A percentile compares a stretch with the other conserved stretches of the same genome.
phyloP scores from a whole-genome alignment of 2,113 vertebrate genomes.

The Oryzias melastigma region DNA sequence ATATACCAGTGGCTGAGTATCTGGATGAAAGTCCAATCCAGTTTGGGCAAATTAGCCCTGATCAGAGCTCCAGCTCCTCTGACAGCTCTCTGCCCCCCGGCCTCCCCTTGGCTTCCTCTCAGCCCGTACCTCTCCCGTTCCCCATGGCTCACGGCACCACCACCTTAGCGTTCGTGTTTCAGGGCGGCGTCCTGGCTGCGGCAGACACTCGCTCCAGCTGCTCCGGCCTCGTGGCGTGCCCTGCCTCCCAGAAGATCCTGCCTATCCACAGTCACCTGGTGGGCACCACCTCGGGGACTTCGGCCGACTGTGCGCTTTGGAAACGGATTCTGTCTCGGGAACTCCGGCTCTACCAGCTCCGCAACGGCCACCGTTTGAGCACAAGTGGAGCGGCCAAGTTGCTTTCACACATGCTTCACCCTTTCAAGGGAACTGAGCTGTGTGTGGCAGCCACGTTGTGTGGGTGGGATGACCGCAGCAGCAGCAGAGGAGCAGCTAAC shows the following conservation, averaged over 20 bases:
- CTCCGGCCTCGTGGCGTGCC: constrained; percentile 77
- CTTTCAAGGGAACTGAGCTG: constrained; percentile 82
- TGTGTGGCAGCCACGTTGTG: constrained; percentile 86
- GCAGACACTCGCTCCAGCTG: constrained; percentile 88
- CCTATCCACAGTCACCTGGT: constrained; percentile 85
- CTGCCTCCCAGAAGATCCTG: constrained; percentile 80
- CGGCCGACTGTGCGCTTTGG: constrained; percentile 83
- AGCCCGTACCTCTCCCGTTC: constrained; percentile 70
- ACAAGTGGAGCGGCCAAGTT: constrained; percentile 82
- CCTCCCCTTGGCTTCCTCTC: constrained; percentile 35
- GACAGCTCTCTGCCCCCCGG: constrained; percentile 12
- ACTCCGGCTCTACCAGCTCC: constrained; percentile 80
- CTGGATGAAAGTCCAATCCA: constrained; percentile 65
- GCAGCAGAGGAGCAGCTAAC: constrained; percentile 15
- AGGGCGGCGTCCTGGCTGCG: constrained; percentile 81
- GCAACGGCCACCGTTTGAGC: constrained; percentile 74
- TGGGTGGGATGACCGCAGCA: constrained; percentile 79
- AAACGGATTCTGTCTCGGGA: constrained; percentile 81
- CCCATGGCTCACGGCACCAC: constrained; percentile 84
- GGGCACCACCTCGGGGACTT: constrained; percentile 85
- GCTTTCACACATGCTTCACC: constrained; percentile 80
- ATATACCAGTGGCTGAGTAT: constrained; percentile 62
- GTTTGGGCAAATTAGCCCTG: constrained; percentile 64
- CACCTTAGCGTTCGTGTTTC: constrained; percentile 84
- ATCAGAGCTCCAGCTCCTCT: constrained; percentile 26